phyloP scores from a whole-genome alignment of 64 coral and sea anemone genomes.

The Montipora cactus region DNA sequence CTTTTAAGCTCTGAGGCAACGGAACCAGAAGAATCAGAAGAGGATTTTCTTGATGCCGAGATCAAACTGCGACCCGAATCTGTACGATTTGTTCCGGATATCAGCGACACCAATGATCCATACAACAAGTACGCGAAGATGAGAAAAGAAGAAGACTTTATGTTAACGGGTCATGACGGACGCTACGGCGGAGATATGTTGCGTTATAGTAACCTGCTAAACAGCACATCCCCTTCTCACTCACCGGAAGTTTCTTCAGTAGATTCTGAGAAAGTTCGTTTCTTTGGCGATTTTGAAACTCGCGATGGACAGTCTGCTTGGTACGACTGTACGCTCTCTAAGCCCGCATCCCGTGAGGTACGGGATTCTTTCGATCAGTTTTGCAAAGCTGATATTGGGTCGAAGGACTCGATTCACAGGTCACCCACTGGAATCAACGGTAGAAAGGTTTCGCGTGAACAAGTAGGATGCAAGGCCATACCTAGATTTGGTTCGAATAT shows the following conservation, averaged over 20 bases:
- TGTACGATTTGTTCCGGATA: constrained; percentile 86
- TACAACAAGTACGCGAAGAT: constrained; percentile 49
- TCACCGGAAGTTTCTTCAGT: constrained; percentile 43
- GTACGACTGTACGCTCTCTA: constrained; percentile 79
- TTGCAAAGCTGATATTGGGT: constrained; percentile 76
- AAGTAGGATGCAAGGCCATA: constrained; percentile 70
- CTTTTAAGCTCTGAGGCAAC: constrained; percentile 55
- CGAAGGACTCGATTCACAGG: constrained; percentile 80
- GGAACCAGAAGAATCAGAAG: constrained; percentile 84
- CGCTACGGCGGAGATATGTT: constrained; percentile 79
- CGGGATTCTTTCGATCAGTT: constrained; percentile 95
- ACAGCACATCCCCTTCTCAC: neutral
- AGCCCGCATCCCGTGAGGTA: constrained; percentile 84
- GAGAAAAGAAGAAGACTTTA: constrained; percentile 73
- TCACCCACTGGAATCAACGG: constrained; percentile 1
- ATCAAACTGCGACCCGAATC: constrained; percentile 87
- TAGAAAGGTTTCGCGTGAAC: constrained; percentile 78
- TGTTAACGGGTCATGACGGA: constrained; percentile 36
- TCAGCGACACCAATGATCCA: constrained; percentile 47
- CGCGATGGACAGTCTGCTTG: constrained; percentile 71
- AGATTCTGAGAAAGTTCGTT: constrained; percentile 79
- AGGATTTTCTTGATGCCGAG: constrained; percentile 83
- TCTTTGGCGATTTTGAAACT: constrained; percentile 80
- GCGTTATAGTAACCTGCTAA: constrained; percentile 42
- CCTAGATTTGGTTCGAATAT: constrained; percentile 84